Percentiles rank a stretch among this genome's conserved stretches.
Evolutionary conservation across 2,797 vertebrate genomes (phyloP).

Genomic region (Acrossocheilus fasciatus): DNA sequence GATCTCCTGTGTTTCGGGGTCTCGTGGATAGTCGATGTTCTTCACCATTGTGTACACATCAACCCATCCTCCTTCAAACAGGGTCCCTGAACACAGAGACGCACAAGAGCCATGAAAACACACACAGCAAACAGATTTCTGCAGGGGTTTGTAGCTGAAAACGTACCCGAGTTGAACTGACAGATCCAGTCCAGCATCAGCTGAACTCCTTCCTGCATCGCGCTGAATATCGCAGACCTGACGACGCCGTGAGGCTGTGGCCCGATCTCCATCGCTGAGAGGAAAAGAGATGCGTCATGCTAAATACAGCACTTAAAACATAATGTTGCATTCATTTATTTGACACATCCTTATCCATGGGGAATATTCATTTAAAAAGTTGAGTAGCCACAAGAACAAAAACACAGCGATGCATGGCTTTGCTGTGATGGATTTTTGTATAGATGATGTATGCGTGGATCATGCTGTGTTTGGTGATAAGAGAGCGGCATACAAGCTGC

Average conservation of each 20-base stretch:
- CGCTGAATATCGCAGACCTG: constrained; percentile 77
- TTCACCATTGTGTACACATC: constrained; percentile 76
- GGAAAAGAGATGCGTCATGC: not conserved
- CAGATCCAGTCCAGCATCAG: constrained; percentile 81
- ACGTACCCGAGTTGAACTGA: constrained; percentile 84
- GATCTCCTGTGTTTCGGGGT: constrained; percentile 71
- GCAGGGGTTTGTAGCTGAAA: constrained; percentile 8
- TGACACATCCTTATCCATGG: too few relatives aligned
- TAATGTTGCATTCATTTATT: too few relatives aligned
- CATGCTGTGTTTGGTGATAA: not conserved
- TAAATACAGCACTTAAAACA: too few relatives aligned
- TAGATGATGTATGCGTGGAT: not conserved
- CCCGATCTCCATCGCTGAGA: constrained; percentile 83
- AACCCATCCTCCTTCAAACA: constrained; percentile 78
- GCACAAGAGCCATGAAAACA: not conserved
- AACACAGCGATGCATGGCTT: not conserved
- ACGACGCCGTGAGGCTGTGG: constrained; percentile 86
- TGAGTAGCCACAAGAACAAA: too few relatives aligned
- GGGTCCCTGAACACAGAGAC: constrained; percentile 66
- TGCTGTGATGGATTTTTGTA: not conserved
- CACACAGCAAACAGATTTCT: not conserved
- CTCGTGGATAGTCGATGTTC: constrained; percentile 78
- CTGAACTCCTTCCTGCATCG: constrained; percentile 79
- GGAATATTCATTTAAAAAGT: not conserved
- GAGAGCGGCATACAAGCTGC: not conserved